Conservation (phyloP, 1,140 invertebrate species). For the Bursaphelenchus mucronatus region DNA sequence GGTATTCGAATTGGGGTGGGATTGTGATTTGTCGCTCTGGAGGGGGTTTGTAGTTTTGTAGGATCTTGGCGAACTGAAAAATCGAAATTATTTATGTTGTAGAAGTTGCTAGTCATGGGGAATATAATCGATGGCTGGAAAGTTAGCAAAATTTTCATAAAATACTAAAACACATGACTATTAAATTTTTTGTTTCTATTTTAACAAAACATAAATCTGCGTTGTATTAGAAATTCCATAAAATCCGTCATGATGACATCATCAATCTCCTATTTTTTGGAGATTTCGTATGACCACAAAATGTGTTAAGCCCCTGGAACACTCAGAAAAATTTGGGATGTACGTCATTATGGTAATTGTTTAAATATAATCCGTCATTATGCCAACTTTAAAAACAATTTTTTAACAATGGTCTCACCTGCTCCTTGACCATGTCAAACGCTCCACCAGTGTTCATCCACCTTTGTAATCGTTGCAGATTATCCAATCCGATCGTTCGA, state of each 20-base stretch:
- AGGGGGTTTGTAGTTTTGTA: slow-evolving; percentile 60
- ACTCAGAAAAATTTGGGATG: too few species aligned
- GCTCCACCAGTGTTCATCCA: slow-evolving; percentile 61
- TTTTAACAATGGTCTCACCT: slow-evolving; percentile 34
- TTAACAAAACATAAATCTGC: too few species aligned
- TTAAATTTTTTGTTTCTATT: too few species aligned
- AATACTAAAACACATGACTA: too few species aligned
- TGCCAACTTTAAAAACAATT: background rate
- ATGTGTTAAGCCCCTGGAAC: too few species aligned
- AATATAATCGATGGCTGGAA: background rate
- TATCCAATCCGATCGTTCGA: slow-evolving; percentile 57
- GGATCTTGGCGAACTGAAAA: slow-evolving; percentile 57
- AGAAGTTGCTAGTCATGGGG: background rate
- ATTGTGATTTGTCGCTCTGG: slow-evolving; percentile 45
- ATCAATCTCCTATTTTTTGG: too few species aligned
- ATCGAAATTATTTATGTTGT: background rate
- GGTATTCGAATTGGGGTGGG: slow-evolving; percentile 59
- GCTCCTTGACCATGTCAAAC: slow-evolving; percentile 57
- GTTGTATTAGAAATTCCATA: too few species aligned
- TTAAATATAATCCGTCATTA: background rate
- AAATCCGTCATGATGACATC: too few species aligned
- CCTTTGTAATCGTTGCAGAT: slow-evolving; percentile 55
- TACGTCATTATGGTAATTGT: background rate
- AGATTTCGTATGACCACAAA: too few species aligned
- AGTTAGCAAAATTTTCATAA: too few species aligned